Evolutionary conservation across 2,797 vertebrate species (phyloP), one percentile per base, ranked within the genome.

Genomic region (Melanotaenia maccullochi): DNA sequence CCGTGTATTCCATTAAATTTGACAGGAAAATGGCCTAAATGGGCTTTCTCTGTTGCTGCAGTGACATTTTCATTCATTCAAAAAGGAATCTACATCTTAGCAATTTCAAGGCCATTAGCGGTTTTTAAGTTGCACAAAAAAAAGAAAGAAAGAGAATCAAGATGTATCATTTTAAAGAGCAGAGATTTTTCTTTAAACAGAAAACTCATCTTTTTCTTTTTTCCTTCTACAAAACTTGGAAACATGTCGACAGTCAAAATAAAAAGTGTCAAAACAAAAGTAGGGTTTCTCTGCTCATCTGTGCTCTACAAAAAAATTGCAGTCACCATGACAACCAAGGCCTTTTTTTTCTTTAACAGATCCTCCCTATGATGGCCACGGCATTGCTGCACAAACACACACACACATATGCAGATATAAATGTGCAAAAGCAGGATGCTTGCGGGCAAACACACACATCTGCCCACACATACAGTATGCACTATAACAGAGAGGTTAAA

Each of bases 281-380:
- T 13, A 75, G 59, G 66, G 76, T 69, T 63, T 79, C 55, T 57
- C 44, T 60, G 51, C 68, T 56, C 55, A 58, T 57, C 49, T n/a
- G 68, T 63, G 81, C 74, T 83, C 71, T 71, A 24, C 65, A 62
- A 13, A 92, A 76, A 84, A 86, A 87, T 87, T 78, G 73, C 88
- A 84, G 93, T 95, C 94, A 56, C 92, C 82, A 90, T 92, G 92
- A 66, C 79, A 68, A 94, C 92, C 91, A 93, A 93, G 91, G 90
- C 58, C 85, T 88, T 92, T 79, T 58, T 73, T 79, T 85, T 77
- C 82, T 83, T 88, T 85, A 83, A 75, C 79, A 80, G 67, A 84
- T 56, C 61, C 71, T 91, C 78, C 67, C 83, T 84, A 76, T 88
- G 81, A 83, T 73, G 85, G 88, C 81, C 28, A 38, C 63, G 76